Evolutionary conservation across 2,797 vertebrate genomes (phyloP).

Genomic region (Etheostoma nigrum): DNA sequence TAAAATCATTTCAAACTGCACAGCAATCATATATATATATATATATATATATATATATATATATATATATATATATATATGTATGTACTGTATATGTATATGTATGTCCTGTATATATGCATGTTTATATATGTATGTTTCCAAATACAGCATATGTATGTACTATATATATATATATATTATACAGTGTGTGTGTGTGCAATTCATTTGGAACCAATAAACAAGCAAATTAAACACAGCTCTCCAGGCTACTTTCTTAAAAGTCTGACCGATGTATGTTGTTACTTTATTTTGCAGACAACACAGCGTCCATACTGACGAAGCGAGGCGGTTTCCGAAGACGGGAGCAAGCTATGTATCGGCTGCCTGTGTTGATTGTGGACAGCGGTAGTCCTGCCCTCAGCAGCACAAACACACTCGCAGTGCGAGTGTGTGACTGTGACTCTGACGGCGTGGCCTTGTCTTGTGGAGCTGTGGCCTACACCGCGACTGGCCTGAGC

Average conservation of each 20-base stretch:
- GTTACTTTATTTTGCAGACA: slow-evolving; percentile 83
- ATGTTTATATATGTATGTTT: too few relatives aligned
- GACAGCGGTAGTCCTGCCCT: slow-evolving; percentile 94
- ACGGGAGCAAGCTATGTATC: slow-evolving; percentile 92
- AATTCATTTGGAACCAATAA: slow-evolving; percentile 28
- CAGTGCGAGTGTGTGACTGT: slow-evolving; percentile 94
- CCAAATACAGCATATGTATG: too few relatives aligned
- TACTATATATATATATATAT: too few relatives aligned
- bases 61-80: too few relatives aligned
- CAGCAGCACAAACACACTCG: slow-evolving; percentile 96
- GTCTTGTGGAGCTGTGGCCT: slow-evolving; percentile 94
- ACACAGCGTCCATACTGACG: slow-evolving; percentile 93
- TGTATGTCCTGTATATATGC: background rate
- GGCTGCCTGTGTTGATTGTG: slow-evolving; percentile 92
- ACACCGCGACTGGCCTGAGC: slow-evolving; percentile 93
- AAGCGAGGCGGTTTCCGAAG: slow-evolving; percentile 91
- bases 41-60: too few relatives aligned
- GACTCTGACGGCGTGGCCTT: slow-evolving; percentile 88
- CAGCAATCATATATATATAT: slow-evolving; percentile 11
- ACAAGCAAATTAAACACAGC: slow-evolving; percentile 17
- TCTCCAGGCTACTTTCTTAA: background rate
- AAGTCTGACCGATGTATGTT: background rate
- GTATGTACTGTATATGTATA: background rate
- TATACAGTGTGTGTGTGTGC: background rate
- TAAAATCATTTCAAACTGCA: slow-evolving; percentile 53